Conservation (phyloP, 2,797 vertebrate genomes). For the Danio jaintianensis region DNA sequence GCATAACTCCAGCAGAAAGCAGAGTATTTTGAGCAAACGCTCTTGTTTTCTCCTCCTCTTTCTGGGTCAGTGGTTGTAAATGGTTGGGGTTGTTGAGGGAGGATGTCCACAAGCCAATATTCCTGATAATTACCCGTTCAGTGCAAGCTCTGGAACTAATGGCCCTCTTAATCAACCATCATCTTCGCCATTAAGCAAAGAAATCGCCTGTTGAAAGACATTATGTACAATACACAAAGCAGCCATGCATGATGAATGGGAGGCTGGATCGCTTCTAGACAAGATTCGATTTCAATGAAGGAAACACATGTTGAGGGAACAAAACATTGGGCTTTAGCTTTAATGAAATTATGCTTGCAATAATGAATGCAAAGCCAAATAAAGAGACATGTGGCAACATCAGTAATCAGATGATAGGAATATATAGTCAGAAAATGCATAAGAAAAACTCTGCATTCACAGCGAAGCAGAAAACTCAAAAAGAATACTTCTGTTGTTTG, state of each 20-base stretch:
- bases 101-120: slow-evolving; percentile 67
- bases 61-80: slow-evolving; percentile 71
- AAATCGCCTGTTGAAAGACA: slow-evolving; percentile 26
- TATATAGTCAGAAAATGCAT: too few species aligned
- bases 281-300: not conserved
- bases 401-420: not conserved
- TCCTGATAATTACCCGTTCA: slow-evolving; percentile 67
- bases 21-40: not conserved
- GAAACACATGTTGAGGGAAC: slow-evolving; percentile 4
- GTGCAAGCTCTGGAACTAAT: slow-evolving; percentile 65
- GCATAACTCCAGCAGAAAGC: not conserved
- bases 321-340: not conserved
- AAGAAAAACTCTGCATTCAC: not conserved
- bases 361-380: not conserved
- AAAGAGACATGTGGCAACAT: not conserved
- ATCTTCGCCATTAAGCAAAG: slow-evolving; percentile 46
- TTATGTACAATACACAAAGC: slow-evolving; percentile 27
- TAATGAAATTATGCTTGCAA: slow-evolving; percentile 16
- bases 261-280: slow-evolving; percentile 2
- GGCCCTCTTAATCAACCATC: slow-evolving; percentile 55
- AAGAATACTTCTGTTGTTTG: too few species aligned
- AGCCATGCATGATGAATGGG: slow-evolving; percentile 2
- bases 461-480: not conserved
- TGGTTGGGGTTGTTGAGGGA: slow-evolving; percentile 54
- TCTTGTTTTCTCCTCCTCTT: slow-evolving; percentile 51